phyloP scores from a whole-genome alignment of 2,113 vertebrate genomes.

The Zosterops japonicus region DNA sequence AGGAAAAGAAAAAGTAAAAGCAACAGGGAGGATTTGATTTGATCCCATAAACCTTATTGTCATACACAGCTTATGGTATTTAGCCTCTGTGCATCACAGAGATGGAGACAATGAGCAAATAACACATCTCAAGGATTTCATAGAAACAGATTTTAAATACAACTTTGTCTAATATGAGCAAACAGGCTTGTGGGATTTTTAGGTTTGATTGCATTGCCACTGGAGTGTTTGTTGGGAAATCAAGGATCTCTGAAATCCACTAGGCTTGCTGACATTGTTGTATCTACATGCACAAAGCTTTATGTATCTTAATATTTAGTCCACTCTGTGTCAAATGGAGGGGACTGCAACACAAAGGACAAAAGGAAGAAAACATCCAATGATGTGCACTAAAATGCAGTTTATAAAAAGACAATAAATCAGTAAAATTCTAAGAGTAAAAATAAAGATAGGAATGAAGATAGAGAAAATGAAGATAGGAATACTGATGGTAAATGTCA shows the following conservation, averaged over 20 bases:
- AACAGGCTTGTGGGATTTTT: background rate
- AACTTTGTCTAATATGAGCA: rapidly evolving
- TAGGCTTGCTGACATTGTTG: background rate
- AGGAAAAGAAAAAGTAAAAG: background rate
- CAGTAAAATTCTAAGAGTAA: background rate
- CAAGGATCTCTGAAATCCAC: background rate
- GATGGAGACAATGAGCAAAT: background rate
- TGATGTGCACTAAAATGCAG: background rate
- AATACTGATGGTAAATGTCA: background rate
- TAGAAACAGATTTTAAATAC: background rate
- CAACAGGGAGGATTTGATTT: background rate
- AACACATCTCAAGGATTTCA: background rate
- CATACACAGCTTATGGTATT: background rate
- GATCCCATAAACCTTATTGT: background rate
- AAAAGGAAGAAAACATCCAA: background rate
- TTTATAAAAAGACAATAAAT: background rate
- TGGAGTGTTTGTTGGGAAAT: background rate
- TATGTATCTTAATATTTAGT: background rate
- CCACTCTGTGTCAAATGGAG: background rate
- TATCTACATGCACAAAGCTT: background rate
- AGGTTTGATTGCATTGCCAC: background rate
- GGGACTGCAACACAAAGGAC: background rate
- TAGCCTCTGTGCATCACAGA: background rate
- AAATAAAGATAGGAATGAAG: background rate
- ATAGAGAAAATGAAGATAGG: background rate